Conservation (phyloP, 2,888 invertebrate genomes). For the Andrena dorsata region DNA sequence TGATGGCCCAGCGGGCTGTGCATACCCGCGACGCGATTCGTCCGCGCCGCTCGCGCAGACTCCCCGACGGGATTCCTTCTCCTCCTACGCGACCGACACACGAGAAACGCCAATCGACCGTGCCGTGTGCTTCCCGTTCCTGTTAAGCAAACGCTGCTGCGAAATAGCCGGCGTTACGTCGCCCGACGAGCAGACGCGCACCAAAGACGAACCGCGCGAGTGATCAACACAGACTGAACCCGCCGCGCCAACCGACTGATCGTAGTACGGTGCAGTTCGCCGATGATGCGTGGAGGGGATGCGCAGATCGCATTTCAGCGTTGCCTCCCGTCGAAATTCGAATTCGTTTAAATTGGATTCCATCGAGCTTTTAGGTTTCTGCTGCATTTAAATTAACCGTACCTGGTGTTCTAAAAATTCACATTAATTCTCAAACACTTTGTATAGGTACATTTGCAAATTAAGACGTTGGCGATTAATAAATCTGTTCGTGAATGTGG, state of each 20-base stretch:
- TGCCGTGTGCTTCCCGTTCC: background rate
- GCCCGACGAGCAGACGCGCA: constrained; percentile 27
- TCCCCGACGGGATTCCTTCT: constrained; percentile 30
- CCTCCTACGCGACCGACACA: constrained; percentile 19
- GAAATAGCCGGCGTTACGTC: constrained; percentile 32
- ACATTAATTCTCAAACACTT: background rate
- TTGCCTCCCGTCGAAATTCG: background rate
- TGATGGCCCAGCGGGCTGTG: constrained; percentile 56
- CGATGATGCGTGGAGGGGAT: constrained; percentile 22
- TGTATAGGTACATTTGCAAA: background rate
- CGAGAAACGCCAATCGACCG: constrained; percentile 53
- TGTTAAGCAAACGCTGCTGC: background rate
- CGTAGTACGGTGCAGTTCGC: constrained; percentile 27
- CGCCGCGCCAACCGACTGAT: constrained; percentile 39
- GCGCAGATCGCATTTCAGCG: constrained; percentile 16
- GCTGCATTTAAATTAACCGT: no score
- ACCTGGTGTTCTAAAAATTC: background rate
- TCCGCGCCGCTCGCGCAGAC: constrained; percentile 59
- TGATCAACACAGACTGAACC: constrained; percentile 56
- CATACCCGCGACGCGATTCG: constrained; percentile 59
- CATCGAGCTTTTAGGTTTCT: background rate
- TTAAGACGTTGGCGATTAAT: background rate
- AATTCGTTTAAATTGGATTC: background rate
- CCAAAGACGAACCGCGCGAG: constrained; percentile 31
- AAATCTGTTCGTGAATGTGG: background rate